Base-by-base conservation (phyloP, 2,888 invertebrate species). In the Mythimna impura region DNA sequence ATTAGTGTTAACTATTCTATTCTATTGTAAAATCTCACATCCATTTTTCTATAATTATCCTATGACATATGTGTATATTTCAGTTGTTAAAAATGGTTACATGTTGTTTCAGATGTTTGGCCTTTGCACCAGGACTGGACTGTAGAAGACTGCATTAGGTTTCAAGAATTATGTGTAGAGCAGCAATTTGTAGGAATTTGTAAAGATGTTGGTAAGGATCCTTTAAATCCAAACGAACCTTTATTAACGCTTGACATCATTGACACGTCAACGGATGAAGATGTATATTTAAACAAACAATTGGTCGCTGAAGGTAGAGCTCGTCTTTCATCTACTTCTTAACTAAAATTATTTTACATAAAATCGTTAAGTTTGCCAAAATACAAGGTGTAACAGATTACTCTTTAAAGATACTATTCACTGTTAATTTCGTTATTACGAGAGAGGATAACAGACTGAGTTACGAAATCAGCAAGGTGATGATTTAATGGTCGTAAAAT, bases 91-190 rank as follows among this genome's bases (percentile, higher is more conserved):
- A 22, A 36, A 30, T 52, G 50, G 9, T 20, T 50, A 6, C 5
- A n/a, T 73, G 14, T 72, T 84, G 12, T 86, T 81, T 55, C 91
- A 97, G 97, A 97, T 83, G 96, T 97, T 63, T 93, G 91, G 86
- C 97, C 97, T 52, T 91, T 95, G 30, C 96, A 97, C 83, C 94
- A 94, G 85, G 97, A 98, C 92, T 98, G 98, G 98, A 96, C 97
- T 0, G 97, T 97, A 82, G 97, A 97, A 84, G 98, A 98, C 91
- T 98, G 98, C 87, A 93, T 97, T 67, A 94, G 97, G 75, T 98
- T 98, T 90, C 97, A 98, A 86, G 96, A 97, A 82, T 89, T 98
- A 78, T 97, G 98, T 9, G 97, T 97, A 52, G 97, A 97, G 52
- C 97, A 97, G 86, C 96, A 97, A 67, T 98, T 98, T 81, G 97